Evolutionary conservation across 2,113 vertebrate species (phyloP).

Genomic region (Cololabis saira): DNA sequence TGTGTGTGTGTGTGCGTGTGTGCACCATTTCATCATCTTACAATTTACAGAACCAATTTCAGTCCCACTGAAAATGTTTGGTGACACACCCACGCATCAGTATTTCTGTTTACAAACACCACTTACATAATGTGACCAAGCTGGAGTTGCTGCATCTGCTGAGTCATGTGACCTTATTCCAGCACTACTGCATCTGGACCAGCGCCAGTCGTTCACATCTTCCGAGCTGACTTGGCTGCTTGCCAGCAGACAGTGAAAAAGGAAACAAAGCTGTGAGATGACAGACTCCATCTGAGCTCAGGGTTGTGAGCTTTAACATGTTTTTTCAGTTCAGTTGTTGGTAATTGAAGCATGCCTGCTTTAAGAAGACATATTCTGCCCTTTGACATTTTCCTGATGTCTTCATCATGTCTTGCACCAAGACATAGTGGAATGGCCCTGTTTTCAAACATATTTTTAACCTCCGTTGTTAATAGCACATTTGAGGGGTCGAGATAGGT

Average conservation of each 20-base stretch:
- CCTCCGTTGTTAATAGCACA: no score
- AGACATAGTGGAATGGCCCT: no score
- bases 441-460: no score
- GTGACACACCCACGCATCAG: background rate
- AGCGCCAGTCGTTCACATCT: constrained; percentile 15
- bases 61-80: no score
- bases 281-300: background rate
- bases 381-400: no score
- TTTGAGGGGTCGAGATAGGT: no score
- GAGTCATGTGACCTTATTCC: constrained; percentile 48
- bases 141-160: background rate
- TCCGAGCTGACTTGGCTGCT: constrained; percentile 19
- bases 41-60: no score
- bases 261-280: constrained; percentile 6
- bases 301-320: background rate
- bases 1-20: background rate
- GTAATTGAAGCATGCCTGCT: no score
- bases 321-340: background rate
- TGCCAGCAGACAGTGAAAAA: constrained; percentile 12
- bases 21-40: no score
- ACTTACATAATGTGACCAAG: constrained; percentile 12
- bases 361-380: no score
- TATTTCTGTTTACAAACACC: constrained; percentile 21
- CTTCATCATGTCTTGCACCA: no score
- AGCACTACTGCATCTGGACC: constrained; percentile 14